A percentile compares a stretch with the other conserved stretches of the same genome.
phyloP scores from a whole-genome alignment of 2,113 vertebrate genomes.

The Peromyscus californicus region DNA sequence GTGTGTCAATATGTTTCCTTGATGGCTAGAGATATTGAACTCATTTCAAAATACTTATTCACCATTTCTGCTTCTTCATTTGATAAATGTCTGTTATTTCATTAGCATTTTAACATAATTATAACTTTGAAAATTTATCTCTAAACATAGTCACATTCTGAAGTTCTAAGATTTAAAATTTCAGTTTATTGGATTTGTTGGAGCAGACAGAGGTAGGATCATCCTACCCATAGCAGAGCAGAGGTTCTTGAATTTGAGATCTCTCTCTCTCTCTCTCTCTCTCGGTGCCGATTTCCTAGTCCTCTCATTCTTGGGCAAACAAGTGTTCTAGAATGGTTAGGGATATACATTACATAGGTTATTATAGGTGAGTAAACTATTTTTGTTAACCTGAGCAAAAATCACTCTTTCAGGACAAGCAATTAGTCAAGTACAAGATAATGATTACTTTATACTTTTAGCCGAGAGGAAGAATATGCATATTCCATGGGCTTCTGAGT shows the following conservation, averaged over 20 bases:
- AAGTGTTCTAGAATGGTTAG: neutral
- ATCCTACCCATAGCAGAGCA: neutral
- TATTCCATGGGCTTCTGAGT: neutral
- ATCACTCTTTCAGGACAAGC: neutral
- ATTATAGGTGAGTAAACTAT: neutral
- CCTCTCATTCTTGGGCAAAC: neutral
- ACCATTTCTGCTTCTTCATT: neutral
- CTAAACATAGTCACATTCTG: neutral
- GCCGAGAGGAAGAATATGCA: neutral
- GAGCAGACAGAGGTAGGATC: neutral
- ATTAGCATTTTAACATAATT: neutral
- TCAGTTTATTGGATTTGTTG: neutral
- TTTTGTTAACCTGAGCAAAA: neutral
- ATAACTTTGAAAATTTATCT: neutral
- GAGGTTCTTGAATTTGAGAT: neutral
- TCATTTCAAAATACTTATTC: neutral
- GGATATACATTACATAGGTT: neutral
- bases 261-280: neutral
- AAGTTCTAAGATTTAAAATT: neutral
- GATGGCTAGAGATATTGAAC: neutral
- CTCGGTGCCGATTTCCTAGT: neutral
- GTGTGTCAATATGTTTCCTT: neutral
- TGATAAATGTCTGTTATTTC: neutral
- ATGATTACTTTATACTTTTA: neutral
- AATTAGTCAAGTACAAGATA: neutral